Evolutionary conservation across 2,888 invertebrate species (phyloP).

Genomic region (Hydrotaea cyrtoneurina): DNA sequence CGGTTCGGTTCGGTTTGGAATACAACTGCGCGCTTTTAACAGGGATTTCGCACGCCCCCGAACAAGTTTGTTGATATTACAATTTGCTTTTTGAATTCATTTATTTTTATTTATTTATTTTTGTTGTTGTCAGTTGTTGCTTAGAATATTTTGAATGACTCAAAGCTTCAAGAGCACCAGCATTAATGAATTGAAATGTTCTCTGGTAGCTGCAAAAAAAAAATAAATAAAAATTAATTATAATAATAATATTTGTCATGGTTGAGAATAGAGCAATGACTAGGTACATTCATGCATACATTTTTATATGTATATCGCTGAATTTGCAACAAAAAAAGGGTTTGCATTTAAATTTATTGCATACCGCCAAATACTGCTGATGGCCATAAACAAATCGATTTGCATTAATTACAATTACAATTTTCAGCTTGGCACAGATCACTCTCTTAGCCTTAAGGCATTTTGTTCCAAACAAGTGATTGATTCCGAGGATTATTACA

Average conservation of each 20-base stretch:
- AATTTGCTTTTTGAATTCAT: constrained; percentile 51
- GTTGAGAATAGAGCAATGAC: constrained; percentile 41
- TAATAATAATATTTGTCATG: constrained; percentile 53
- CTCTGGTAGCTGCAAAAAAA: constrained; percentile 22
- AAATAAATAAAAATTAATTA: constrained; percentile 44
- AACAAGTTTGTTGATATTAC: constrained; percentile 56
- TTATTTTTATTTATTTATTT: constrained; percentile 11
- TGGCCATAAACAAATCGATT: constrained; percentile 19
- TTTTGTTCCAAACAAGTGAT: background rate
- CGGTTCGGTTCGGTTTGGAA: background rate
- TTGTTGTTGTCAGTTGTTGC: constrained; percentile 33
- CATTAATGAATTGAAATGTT: constrained; percentile 49
- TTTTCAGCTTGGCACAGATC: background rate
- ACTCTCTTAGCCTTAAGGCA: constrained; percentile 14
- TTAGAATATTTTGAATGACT: constrained; percentile 60
- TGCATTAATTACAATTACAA: constrained; percentile 34
- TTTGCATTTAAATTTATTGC: background rate
- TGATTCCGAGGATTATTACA: background rate
- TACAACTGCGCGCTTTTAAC: constrained; percentile 50
- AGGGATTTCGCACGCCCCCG: constrained; percentile 64
- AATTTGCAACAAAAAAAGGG: constrained; percentile 27
- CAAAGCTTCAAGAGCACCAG: constrained; percentile 54
- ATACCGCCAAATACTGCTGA: background rate
- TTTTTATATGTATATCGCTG: background rate
- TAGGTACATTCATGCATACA: too few relatives aligned